Evolutionary conservation across 2,888 invertebrate genomes (phyloP).

Genomic region (Melangyna quadrimaculata): DNA sequence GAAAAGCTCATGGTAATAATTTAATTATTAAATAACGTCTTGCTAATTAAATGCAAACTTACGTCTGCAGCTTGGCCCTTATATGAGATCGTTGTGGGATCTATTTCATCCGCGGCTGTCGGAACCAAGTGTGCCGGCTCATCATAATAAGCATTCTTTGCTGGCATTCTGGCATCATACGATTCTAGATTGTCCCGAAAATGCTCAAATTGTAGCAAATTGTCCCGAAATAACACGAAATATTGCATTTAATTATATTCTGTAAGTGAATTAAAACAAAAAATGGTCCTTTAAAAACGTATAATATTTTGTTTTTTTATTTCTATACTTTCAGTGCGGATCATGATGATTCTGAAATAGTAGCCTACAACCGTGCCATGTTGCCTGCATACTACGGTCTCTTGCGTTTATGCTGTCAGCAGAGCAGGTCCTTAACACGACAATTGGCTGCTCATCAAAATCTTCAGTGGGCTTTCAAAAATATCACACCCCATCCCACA

Average conservation of each 20-base stretch:
- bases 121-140: constrained; percentile 96
- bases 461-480: constrained; percentile 97
- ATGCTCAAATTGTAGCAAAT: constrained; percentile 92
- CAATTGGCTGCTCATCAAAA: constrained; percentile 96
- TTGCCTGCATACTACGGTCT: constrained; percentile 95
- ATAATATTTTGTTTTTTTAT: neutral
- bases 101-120: constrained; percentile 96
- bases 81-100: constrained; percentile 95
- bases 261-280: constrained; percentile 84
- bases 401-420: constrained; percentile 93
- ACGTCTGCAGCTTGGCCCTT: constrained; percentile 90
- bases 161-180: constrained; percentile 97
- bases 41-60: neutral
- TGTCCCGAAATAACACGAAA: constrained; percentile 95
- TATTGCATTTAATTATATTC: constrained; percentile 97
- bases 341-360: constrained; percentile 97
- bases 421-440: constrained; percentile 92
- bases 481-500: constrained; percentile 97
- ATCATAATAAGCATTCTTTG: constrained; percentile 96
- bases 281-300: too few species aligned
- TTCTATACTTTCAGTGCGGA: constrained; percentile 87
- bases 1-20: constrained; percentile 94
- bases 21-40: neutral
- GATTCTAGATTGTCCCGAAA: constrained; percentile 95
- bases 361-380: constrained; percentile 96